phyloP scores from a whole-genome alignment of 2,113 vertebrate species.

The Pteropus alecto region DNA sequence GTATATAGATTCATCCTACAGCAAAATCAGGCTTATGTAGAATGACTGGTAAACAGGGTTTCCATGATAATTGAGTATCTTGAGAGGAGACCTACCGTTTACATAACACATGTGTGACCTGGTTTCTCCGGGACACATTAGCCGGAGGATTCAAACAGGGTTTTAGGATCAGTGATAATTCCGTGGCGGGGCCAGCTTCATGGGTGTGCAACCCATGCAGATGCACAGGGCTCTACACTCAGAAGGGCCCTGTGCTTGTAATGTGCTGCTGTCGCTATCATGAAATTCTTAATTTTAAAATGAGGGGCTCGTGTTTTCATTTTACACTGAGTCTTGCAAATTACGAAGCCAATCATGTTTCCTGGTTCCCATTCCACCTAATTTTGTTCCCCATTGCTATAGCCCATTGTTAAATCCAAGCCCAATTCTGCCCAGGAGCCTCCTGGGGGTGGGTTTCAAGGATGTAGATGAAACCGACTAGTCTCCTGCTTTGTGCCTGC shows the following conservation, averaged over 20 bases:
- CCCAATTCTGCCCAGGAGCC: neutral
- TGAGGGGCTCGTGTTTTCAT: neutral
- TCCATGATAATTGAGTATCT: neutral
- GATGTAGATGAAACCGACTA: neutral
- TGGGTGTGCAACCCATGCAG: rapidly evolving
- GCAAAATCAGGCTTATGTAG: neutral
- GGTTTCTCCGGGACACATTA: neutral
- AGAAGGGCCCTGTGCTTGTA: neutral
- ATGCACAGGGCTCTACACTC: neutral
- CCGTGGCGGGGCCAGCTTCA: neutral
- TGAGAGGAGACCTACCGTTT: neutral
- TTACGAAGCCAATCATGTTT: neutral
- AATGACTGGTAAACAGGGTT: neutral
- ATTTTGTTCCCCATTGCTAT: neutral
- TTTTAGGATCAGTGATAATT: neutral
- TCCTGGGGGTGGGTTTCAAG: neutral
- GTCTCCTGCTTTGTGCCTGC: neutral
- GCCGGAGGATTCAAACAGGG: neutral
- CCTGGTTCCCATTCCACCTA: neutral
- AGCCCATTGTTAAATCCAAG: neutral
- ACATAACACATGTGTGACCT: neutral
- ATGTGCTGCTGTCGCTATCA: neutral
- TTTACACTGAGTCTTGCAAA: neutral
- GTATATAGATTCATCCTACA: neutral
- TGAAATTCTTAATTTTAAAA: neutral